These are phyloP conservation scores for Centruroides vittatus DNA, from an alignment of 1,140 invertebrate genomes.

Conservation along the genomic window DNA sequence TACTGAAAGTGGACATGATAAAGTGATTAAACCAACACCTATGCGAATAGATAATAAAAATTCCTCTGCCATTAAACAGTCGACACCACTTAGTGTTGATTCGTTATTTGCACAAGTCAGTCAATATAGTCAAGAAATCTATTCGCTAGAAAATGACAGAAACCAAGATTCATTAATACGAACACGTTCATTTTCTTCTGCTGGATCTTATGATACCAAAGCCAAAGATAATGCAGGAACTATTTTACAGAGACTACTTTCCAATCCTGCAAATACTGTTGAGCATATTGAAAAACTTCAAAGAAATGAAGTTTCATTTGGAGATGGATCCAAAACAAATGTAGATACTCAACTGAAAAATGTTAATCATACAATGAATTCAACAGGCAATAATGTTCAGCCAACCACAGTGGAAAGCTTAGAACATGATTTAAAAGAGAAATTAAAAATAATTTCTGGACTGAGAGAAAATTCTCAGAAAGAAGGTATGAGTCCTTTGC, in stretches of 20 bases:
- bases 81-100: conserved; percentile 3
- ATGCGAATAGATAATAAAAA: conserved; percentile 6
- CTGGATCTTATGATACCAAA: background rate
- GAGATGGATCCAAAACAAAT: background rate
- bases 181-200: background rate
- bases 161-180: too few relatives aligned
- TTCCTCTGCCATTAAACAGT: background rate
- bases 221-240: conserved; percentile 27
- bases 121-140: too few relatives aligned
- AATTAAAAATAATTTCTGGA: conserved; percentile 1
- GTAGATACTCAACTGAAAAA: background rate
- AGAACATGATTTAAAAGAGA: conserved; percentile 14
- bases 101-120: conserved; percentile 11
- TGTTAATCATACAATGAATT: background rate
- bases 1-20: background rate
- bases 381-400: background rate
- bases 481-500: too few relatives aligned
- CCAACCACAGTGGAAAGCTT: conserved; percentile 1
- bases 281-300: conserved; percentile 81
- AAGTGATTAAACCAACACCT: conserved; percentile 9
- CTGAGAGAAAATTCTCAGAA: too few relatives aligned
- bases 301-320: background rate
- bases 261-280: conserved; percentile 59
- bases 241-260: conserved; percentile 55
- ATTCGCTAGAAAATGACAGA: too few relatives aligned